Evolutionary conservation across 2,113 vertebrate genomes (phyloP).

Genomic region (Corvus hawaiiensis): DNA sequence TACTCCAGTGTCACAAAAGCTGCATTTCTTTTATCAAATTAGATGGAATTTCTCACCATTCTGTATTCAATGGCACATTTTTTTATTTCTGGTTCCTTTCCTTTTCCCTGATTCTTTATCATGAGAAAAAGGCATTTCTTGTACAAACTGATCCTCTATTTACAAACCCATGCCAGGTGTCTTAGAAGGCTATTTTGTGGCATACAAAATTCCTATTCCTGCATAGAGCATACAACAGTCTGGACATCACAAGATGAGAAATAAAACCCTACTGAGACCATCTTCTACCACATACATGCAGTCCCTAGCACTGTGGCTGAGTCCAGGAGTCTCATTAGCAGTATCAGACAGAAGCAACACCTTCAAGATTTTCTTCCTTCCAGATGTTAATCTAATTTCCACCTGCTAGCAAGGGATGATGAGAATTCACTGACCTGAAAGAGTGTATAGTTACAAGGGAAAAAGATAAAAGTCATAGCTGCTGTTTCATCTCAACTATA

Average conservation of each 20-base stretch:
- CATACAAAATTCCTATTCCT: not conserved
- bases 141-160: not conserved
- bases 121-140: not conserved
- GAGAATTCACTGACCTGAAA: not conserved
- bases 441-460: not conserved
- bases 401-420: not conserved
- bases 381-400: constrained; percentile 1
- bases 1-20: not conserved
- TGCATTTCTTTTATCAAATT: not conserved
- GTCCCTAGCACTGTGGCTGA: not conserved
- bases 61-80: not conserved
- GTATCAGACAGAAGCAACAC: not conserved
- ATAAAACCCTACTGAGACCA: not conserved
- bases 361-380: not conserved
- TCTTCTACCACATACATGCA: not conserved
- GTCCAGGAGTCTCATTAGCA: not conserved
- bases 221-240: not conserved
- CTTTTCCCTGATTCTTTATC: not conserved
- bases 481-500: not conserved
- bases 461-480: not conserved
- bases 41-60: not conserved
- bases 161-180: not conserved
- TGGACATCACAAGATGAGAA: not conserved
- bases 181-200: not conserved
- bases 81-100: not conserved